Evolutionary conservation across 2,888 invertebrate species (phyloP).

Genomic region (Temnothorax rugatulus): DNA sequence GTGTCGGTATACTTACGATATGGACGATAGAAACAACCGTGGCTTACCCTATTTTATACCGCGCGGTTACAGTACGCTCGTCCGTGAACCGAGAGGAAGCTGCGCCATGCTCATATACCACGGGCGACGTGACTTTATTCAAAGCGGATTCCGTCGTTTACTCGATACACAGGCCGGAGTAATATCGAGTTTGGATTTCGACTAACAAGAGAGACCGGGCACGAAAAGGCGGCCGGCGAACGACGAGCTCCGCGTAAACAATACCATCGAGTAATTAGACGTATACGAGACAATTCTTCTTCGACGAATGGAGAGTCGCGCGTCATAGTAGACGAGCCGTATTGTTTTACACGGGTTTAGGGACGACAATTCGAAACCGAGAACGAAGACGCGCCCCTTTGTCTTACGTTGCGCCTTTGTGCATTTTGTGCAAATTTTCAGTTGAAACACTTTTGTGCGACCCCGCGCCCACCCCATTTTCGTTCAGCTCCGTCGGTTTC

Average conservation of each 20-base stretch:
- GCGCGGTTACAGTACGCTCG: constrained; percentile 18
- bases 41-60: constrained; percentile 41
- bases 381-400: constrained; percentile 47
- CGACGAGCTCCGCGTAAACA: constrained; percentile 66
- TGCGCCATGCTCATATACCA: constrained; percentile 52
- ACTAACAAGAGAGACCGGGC: constrained; percentile 69
- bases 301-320: constrained; percentile 55
- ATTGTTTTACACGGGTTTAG: constrained; percentile 46
- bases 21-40: constrained; percentile 43
- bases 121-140: constrained; percentile 62
- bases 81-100: constrained; percentile 22
- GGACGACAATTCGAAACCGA: constrained; percentile 50
- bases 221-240: constrained; percentile 60
- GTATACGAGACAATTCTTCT: constrained; percentile 63
- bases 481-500: constrained; percentile 14
- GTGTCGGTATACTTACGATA: neutral
- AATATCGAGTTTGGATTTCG: constrained; percentile 72
- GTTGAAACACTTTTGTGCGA: constrained; percentile 39
- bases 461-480: neutral
- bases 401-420: constrained; percentile 42
- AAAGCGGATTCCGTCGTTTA: constrained; percentile 65
- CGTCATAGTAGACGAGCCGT: constrained; percentile 23
- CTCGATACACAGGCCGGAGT: constrained; percentile 63
- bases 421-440: constrained; percentile 49
- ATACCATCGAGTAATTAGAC: constrained; percentile 67